These are phyloP conservation scores for Rutpela maculata DNA, from an alignment of 2,888 invertebrate genomes.

Conservation along the genomic window DNA sequence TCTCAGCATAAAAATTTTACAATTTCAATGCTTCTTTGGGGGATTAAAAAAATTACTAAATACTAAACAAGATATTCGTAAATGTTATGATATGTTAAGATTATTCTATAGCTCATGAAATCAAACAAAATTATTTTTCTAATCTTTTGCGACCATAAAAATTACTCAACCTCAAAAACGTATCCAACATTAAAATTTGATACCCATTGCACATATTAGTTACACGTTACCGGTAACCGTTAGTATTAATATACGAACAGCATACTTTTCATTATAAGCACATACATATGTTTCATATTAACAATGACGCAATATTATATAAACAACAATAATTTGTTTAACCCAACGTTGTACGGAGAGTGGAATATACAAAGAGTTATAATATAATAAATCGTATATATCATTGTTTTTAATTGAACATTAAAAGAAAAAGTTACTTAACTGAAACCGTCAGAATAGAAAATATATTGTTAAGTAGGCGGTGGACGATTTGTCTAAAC, in stretches of 20 bases:
- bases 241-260: conserved; percentile 8
- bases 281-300: conserved; percentile 5
- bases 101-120: not conserved
- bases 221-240: conserved; percentile 31
- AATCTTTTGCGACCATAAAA: not conserved
- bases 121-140: not conserved
- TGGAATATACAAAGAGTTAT: not conserved
- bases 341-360: not conserved
- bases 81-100: no score
- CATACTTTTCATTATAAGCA: conserved; percentile 8
- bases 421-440: not conserved
- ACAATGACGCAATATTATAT: not conserved
- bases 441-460: not conserved
- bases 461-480: not conserved
- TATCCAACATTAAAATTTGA: not conserved
- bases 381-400: not conserved
- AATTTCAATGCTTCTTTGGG: no score
- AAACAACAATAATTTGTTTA: not conserved
- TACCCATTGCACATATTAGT: conserved; percentile 12
- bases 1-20: no score
- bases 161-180: not conserved
- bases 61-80: no score
- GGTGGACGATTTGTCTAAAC: not conserved
- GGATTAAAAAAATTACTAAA: no score
- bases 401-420: not conserved